A percentile compares a stretch with the other conserved stretches of the same genome.
phyloP scores from a whole-genome alignment of 2,113 vertebrate genomes.

The Panthera leo region DNA sequence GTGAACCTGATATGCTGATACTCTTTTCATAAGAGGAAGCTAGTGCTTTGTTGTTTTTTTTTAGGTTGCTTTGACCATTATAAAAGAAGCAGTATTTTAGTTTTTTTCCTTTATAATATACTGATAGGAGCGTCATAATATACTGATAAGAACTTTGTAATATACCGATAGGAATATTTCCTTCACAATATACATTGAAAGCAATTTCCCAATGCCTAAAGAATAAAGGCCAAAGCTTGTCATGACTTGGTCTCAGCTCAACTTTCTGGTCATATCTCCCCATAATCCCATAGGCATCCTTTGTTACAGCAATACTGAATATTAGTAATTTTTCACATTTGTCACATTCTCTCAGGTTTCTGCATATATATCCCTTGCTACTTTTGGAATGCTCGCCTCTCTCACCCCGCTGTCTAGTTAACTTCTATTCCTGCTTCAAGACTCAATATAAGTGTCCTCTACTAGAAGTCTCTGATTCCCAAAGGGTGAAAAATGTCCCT shows the following conservation, averaged over 20 bases:
- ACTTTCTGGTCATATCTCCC: not conserved
- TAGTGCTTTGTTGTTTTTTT: not conserved
- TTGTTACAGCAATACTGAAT: not conserved
- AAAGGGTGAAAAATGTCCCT: not conserved
- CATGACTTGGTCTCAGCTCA: not conserved
- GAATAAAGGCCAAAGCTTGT: not conserved
- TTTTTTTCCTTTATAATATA: too few relatives aligned
- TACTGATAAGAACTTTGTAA: not conserved
- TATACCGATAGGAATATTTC: not conserved
- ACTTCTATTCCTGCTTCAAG: slow-evolving; percentile 14
- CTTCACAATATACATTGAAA: not conserved
- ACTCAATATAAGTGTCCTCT: not conserved
- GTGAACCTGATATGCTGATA: slow-evolving; percentile 35
- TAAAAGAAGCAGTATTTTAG: not conserved
- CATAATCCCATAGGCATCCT: not conserved
- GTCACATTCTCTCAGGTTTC: not conserved
- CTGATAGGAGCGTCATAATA: not conserved
- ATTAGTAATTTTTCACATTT: not conserved
- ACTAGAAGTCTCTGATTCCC: not conserved
- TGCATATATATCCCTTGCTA: not conserved
- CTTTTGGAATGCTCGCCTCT: not conserved
- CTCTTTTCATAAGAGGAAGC: not conserved
- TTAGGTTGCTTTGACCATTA: not conserved
- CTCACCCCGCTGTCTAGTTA: not conserved
- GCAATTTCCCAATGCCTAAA: not conserved